phyloP scores from a whole-genome alignment of 1,140 invertebrate genomes.

The Piezodorus guildinii region DNA sequence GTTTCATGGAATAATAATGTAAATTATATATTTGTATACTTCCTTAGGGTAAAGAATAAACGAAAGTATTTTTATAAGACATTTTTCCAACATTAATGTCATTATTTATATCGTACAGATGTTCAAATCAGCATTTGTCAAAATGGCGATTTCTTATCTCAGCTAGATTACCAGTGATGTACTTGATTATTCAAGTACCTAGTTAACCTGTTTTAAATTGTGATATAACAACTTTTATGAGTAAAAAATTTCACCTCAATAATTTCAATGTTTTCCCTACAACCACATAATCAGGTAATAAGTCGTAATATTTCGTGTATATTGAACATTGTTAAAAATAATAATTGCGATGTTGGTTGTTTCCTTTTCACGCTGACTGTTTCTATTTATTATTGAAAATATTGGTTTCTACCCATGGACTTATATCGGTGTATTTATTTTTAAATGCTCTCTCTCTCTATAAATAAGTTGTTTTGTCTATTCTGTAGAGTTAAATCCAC shows the following conservation, averaged over 20 bases:
- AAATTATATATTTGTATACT: too few relatives aligned
- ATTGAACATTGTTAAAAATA: background rate
- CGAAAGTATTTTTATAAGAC: too few relatives aligned
- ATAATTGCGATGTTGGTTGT: slow-evolving; percentile 1
- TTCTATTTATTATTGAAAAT: background rate
- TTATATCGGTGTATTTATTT: too few relatives aligned
- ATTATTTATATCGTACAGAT: too few relatives aligned
- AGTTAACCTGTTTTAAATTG: background rate
- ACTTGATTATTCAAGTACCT: slow-evolving; percentile 5
- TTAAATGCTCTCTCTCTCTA: too few relatives aligned
- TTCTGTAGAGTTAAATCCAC: background rate
- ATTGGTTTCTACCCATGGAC: too few relatives aligned
- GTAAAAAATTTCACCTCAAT: background rate
- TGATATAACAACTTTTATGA: background rate
- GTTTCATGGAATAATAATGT: too few relatives aligned
- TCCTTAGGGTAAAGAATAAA: too few relatives aligned
- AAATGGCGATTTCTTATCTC: background rate
- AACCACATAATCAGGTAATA: slow-evolving; percentile 21
- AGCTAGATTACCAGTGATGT: background rate
- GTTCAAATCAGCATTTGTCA: background rate
- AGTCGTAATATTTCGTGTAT: background rate
- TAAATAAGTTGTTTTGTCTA: background rate
- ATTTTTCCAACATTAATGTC: too few relatives aligned
- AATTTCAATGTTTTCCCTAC: slow-evolving; percentile 24
- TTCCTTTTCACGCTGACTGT: background rate